Conservation (phyloP, 2,888 invertebrate genomes). For the Eupithecia dodoneata region DNA sequence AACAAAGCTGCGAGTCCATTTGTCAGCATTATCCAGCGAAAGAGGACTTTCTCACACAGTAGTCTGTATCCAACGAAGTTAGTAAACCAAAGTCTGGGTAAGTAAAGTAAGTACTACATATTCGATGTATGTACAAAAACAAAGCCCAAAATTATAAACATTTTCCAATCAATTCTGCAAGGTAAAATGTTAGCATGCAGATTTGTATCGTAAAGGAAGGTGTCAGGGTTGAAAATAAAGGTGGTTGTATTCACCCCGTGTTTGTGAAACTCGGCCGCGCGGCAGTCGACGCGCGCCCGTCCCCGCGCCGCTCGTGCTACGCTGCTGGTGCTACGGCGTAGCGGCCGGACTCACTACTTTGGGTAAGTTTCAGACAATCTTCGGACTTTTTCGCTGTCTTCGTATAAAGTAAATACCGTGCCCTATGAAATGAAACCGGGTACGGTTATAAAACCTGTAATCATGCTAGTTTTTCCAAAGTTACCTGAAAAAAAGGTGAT, state of each 20-base stretch:
- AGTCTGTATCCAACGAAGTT: background rate
- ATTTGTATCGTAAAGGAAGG: background rate
- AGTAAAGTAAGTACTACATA: background rate
- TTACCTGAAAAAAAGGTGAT: background rate
- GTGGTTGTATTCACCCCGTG: background rate
- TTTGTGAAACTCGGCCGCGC: slow-evolving; percentile 21
- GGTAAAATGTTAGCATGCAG: background rate
- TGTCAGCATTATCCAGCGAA: background rate
- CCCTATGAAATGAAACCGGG: background rate
- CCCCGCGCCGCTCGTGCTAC: slow-evolving; percentile 22
- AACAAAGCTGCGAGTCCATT: background rate
- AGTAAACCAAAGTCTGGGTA: background rate
- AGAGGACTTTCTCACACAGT: background rate
- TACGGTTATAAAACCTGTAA: no score
- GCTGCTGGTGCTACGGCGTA: slow-evolving; percentile 19
- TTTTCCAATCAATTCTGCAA: background rate
- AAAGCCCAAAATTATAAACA: background rate
- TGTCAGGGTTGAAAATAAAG: slow-evolving; percentile 4
- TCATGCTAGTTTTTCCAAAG: background rate
- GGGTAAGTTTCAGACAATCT: slow-evolving; percentile 5
- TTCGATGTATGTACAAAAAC: background rate
- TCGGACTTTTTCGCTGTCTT: background rate
- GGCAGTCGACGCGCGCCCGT: slow-evolving; percentile 25
- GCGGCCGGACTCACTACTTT: slow-evolving; percentile 17
- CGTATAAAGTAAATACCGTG: background rate